Evolutionary conservation across 2,888 invertebrate species (phyloP).

Genomic region (Nymphalis c-album): DNA sequence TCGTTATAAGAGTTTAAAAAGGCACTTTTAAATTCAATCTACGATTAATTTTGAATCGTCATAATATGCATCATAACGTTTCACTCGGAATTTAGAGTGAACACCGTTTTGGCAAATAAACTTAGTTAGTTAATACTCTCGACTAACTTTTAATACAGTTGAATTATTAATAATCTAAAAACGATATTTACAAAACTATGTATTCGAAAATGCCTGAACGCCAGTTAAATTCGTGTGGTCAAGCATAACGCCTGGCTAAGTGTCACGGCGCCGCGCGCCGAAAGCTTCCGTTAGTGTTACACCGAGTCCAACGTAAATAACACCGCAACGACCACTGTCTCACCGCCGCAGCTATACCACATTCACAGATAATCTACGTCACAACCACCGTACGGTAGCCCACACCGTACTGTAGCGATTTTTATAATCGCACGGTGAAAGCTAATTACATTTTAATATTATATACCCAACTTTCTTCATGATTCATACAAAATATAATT

Average conservation of each 20-base stretch:
- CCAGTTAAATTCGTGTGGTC: neutral
- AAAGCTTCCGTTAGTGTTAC: slow-evolving; percentile 53
- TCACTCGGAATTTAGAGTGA: too few species aligned
- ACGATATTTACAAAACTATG: too few species aligned
- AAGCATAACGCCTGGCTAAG: neutral
- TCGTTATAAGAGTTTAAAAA: too few species aligned
- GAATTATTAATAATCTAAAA: too few species aligned
- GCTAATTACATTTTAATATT: slow-evolving; percentile 5
- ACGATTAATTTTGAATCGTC: too few species aligned
- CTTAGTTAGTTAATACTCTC: too few species aligned
- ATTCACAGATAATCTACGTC: slow-evolving; percentile 27
- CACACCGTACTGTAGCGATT: slow-evolving; percentile 18
- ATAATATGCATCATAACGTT: too few species aligned
- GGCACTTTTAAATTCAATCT: too few species aligned
- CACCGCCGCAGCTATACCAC: slow-evolving; percentile 34
- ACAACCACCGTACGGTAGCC: slow-evolving; percentile 28
- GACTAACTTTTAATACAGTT: too few species aligned
- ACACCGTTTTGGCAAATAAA: too few species aligned
- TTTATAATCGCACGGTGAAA: slow-evolving; percentile 23
- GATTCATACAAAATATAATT: slow-evolving; percentile 2
- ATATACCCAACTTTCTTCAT: neutral
- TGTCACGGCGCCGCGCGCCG: slow-evolving; percentile 1
- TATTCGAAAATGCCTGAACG: too few species aligned
- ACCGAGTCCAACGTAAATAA: slow-evolving; percentile 49
- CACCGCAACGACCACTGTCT: slow-evolving; percentile 49